phyloP scores from a whole-genome alignment of 2,888 invertebrate genomes.

The Harmothoe impar region DNA sequence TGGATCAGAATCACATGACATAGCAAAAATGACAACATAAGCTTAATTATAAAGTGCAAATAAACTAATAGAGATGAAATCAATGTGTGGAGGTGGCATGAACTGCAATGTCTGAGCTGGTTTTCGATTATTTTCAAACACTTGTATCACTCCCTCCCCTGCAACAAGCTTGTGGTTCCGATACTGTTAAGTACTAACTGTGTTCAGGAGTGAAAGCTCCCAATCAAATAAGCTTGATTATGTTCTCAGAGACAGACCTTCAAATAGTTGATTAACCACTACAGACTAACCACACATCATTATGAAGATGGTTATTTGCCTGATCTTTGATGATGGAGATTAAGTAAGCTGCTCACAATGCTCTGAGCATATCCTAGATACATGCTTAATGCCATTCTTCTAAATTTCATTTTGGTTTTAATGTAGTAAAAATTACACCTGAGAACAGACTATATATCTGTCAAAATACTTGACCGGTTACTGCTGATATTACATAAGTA shows the following conservation, averaged over 20 bases:
- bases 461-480: too few relatives aligned
- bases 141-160: background rate
- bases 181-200: background rate
- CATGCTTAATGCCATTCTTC: too few relatives aligned
- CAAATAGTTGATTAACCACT: background rate
- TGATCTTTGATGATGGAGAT: too few relatives aligned
- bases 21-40: too few relatives aligned
- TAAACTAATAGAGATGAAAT: background rate
- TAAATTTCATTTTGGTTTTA: too few relatives aligned
- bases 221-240: conserved; percentile 3
- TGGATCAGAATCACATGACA: too few relatives aligned
- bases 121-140: too few relatives aligned
- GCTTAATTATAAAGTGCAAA: background rate
- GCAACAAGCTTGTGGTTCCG: background rate
- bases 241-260: background rate
- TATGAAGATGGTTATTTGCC: background rate
- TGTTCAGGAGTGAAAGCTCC: background rate
- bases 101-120: background rate
- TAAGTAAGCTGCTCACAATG: too few relatives aligned
- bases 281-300: background rate
- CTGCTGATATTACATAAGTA: too few relatives aligned
- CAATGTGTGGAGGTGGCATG: background rate
- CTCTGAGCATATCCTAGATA: too few relatives aligned
- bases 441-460: too few relatives aligned
- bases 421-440: too few relatives aligned